Evolutionary conservation across 2,888 invertebrate species (phyloP).

Genomic region (Plagiodera versicolora): DNA sequence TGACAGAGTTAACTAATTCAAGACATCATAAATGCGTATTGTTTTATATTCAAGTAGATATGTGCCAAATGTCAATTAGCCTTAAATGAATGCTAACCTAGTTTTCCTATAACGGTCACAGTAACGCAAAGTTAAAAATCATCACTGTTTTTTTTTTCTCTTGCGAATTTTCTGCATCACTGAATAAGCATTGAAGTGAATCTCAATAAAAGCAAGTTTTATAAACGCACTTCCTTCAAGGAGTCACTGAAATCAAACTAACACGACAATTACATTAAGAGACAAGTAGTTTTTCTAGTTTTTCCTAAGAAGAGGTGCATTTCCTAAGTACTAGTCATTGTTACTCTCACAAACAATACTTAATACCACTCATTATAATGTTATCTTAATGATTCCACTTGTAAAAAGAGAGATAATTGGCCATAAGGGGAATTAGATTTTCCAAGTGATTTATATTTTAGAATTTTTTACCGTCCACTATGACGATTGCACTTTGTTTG

Average conservation of each 20-base stretch:
- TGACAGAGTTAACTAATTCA: too few species aligned
- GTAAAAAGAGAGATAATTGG: conserved; percentile 34
- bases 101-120: background rate
- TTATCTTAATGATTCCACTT: conserved; percentile 36
- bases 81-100: background rate
- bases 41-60: too few species aligned
- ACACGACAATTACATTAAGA: conserved; percentile 50
- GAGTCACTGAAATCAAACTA: conserved; percentile 29
- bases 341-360: conserved; percentile 38
- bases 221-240: conserved; percentile 33
- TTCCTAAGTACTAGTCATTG: conserved; percentile 43
- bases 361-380: conserved; percentile 41
- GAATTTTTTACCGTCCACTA: conserved; percentile 12
- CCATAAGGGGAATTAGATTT: conserved; percentile 24
- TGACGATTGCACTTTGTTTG: conserved; percentile 21
- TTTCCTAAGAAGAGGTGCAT: conserved; percentile 39
- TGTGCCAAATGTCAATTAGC: background rate
- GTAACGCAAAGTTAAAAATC: background rate
- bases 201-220: conserved; percentile 24
- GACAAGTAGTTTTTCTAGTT: conserved; percentile 47
- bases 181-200: conserved; percentile 20
- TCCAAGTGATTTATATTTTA: conserved; percentile 31
- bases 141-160: background rate
- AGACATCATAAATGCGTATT: too few species aligned
- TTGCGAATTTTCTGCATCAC: conserved; percentile 13